phyloP scores from a whole-genome alignment of 2,113 vertebrate species.

The Pedetes capensis region DNA sequence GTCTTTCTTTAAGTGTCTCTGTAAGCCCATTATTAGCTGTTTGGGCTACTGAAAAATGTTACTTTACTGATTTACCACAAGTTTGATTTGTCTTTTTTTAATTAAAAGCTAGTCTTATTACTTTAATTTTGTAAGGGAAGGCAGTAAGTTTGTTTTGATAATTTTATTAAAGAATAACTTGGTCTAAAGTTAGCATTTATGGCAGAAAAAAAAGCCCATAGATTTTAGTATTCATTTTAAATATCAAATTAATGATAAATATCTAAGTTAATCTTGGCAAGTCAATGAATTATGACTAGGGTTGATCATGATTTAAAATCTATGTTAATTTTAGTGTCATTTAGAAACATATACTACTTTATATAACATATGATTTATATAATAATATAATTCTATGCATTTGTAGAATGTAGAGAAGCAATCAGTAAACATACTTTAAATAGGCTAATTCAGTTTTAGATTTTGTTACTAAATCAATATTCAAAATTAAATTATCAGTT shows the following conservation, averaged over 20 bases:
- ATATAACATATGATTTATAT: not conserved
- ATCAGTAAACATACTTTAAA: not conserved
- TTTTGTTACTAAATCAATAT: not conserved
- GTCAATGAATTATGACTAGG: not conserved
- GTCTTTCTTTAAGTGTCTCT: not conserved
- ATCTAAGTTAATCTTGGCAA: not conserved
- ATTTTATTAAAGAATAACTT: not conserved
- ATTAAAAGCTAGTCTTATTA: not conserved
- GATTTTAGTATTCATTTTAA: not conserved
- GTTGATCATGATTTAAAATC: not conserved
- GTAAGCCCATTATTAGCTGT: not conserved
- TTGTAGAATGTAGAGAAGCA: not conserved
- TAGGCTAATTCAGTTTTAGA: not conserved
- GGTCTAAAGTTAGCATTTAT: not conserved
- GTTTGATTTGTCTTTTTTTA: not conserved
- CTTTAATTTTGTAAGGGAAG: not conserved
- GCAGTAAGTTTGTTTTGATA: not conserved
- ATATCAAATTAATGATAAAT: not conserved
- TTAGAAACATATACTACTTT: not conserved
- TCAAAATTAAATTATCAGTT: conserved; percentile 25
- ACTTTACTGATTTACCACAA: not conserved
- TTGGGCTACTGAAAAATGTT: not conserved
- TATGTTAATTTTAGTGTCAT: not conserved
- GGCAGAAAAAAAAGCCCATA: not conserved
- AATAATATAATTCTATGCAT: not conserved